Evolutionary conservation across 2,113 vertebrate genomes (phyloP).

Genomic region (Cettia cetti): DNA sequence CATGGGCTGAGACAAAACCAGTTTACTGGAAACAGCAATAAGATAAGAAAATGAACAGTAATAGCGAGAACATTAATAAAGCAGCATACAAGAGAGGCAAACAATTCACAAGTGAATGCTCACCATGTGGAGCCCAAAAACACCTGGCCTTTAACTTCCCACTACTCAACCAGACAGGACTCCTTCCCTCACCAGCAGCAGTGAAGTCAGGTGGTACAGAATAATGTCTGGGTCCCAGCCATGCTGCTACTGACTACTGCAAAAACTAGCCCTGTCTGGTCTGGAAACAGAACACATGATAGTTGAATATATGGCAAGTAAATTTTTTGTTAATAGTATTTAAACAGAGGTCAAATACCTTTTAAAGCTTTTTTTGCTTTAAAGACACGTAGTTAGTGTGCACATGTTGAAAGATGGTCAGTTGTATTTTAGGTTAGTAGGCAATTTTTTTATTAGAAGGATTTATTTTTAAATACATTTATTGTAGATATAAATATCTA

Average conservation of each 20-base stretch:
- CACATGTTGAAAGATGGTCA: background rate
- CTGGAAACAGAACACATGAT: background rate
- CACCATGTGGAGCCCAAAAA: rapidly evolving
- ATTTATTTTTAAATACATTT: background rate
- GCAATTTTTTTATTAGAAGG: background rate
- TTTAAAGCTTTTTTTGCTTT: background rate
- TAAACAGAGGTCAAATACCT: background rate
- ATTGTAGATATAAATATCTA: background rate
- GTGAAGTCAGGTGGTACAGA: background rate
- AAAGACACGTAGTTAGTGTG: background rate
- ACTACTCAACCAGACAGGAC: rapidly evolving
- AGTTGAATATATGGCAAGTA: background rate
- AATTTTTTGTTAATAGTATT: background rate
- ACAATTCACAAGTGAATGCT: background rate
- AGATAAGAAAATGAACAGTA: background rate
- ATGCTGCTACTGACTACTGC: background rate
- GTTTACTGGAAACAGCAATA: background rate
- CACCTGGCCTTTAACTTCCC: rapidly evolving
- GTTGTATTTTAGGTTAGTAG: background rate
- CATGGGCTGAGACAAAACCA: background rate
- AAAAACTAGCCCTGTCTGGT: background rate
- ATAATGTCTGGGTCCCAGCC: background rate
- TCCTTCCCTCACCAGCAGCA: background rate
- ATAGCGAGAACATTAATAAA: background rate
- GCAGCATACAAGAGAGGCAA: background rate